phyloP scores from a whole-genome alignment of 2,888 invertebrate genomes.

The Apeira syringaria region DNA sequence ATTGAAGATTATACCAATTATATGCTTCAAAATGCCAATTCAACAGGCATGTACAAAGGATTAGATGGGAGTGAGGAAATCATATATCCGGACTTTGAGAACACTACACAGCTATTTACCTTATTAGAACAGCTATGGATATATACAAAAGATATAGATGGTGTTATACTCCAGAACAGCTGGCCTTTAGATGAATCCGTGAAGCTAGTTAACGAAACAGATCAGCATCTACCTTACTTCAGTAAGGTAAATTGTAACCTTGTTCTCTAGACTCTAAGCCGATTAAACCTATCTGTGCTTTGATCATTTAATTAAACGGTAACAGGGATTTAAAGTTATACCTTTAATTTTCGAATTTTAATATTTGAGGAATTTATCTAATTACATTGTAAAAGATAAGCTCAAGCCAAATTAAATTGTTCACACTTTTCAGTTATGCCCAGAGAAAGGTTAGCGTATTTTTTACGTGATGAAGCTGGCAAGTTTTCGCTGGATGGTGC shows the following conservation, averaged over 20 bases:
- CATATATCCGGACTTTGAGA: constrained; percentile 59
- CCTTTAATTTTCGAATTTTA: too few species aligned
- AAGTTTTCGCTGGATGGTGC: too few species aligned
- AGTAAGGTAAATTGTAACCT: constrained; percentile 66
- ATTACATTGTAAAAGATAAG: too few species aligned
- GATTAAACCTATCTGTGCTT: too few species aligned
- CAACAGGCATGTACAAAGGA: constrained; percentile 49
- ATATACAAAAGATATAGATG: constrained; percentile 54
- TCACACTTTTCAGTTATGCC: too few species aligned
- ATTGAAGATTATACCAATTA: constrained; percentile 38
- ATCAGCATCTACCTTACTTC: constrained; percentile 72
- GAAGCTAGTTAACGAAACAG: constrained; percentile 55
- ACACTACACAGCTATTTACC: constrained; percentile 31
- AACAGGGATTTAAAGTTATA: too few species aligned
- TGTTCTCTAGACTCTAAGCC: too few species aligned
- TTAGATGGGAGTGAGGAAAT: constrained; percentile 39
- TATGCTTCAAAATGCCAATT: constrained; percentile 41
- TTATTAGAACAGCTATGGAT: constrained; percentile 55
- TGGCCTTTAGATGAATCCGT: constrained; percentile 77
- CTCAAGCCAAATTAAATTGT: too few species aligned
- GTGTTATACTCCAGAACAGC: constrained; percentile 77
- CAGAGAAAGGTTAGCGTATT: too few species aligned
- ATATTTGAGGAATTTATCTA: too few species aligned
- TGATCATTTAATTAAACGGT: too few species aligned
- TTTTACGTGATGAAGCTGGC: too few species aligned